Evolutionary conservation across 1,140 invertebrate species (phyloP), one percentile per base, ranked within the genome.

Genomic region (Ladona fulva): DNA sequence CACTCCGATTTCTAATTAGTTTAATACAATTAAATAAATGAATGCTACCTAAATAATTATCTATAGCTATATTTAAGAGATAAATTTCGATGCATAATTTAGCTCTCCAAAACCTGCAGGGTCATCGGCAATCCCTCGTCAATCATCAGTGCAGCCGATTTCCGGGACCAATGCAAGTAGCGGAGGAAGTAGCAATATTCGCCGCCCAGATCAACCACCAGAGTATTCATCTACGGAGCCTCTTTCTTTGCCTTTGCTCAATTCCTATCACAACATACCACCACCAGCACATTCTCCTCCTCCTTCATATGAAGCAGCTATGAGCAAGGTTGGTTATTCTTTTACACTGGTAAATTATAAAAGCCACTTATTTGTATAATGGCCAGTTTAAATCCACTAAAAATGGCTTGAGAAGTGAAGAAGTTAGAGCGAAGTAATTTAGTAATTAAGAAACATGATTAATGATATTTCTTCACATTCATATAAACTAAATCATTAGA

Each of bases 241-340:
- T 22, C 52, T 66, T 66, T 66, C 52, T 19, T 66, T 66, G 52
- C 52, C 52, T 3, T 22, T 66, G n/a, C 52, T 66, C 52, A 66
- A 66, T 22, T 66, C 52, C 52, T 66, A 66, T 66, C 52, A 66
- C 52, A 66, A 66, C 52, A 66, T 66, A 66, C 52, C 52, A 1
- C 77, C 77, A 75, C 77, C 77, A 22, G 42, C 42, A 42, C 74
- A 25, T 22, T 78, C 77, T 5, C 77, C 77, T 25, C 77, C 77
- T 1, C 77, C 77, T 0, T 25, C 77, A 1, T 78, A 78, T 11
- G 77, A 78, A 75, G 77, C 73, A 12, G 74, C 77, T 0, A 52
- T 78, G 77, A 42, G 77, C 25, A 78, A 78, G 77, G 77, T 78
- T 3, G n/a, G 52, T 66, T 19, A 6, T 12, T 66, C n/a, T 6